Evolutionary conservation across 2,113 vertebrate species (phyloP), one percentile per base, ranked within the genome.

Genomic region (Tachysurus fulvidraco): DNA sequence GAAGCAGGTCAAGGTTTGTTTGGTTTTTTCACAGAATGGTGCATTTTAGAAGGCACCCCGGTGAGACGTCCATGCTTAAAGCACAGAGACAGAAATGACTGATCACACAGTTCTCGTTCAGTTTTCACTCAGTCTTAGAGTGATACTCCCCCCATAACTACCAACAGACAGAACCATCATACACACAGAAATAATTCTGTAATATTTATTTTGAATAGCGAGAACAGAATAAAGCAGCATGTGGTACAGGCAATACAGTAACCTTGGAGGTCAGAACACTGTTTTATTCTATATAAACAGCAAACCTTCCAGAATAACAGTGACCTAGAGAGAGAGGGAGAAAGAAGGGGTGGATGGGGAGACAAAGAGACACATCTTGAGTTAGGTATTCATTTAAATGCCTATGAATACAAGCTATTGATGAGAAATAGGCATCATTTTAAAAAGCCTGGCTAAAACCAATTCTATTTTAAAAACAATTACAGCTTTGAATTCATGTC

Each of bases 281-380:
- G 79, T n/a, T 76, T 81, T 89, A 84, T 80, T 89, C 86, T 86
- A 88, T 79, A 83, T 81, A 88, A 71, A 86, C 84, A 84, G 86
- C 86, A 89, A 87, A 88, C 74, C 86, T 81, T 52, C 17, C 84
- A 54, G 55, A 81, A 81, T 3, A 11, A 23, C 57, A 44, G 78
- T 81, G 78, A 60, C 73, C 67, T 74, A 86, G 86, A 86, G 92
- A 91, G 88, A 90, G 90, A 87, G 71, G 91, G 86, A 91, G 87
- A 89, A 91, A 90, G 89, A 89, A 83, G 79, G 89, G 84, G 91
- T 91, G 90, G 92, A 89, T 50, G 91, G 90, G 90, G 89, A 88
- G 91, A 79, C 78, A 28, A 88, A 86, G 89, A 91, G 84, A 79
- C 92, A 89, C 92, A 64, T 87, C 81, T 87, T 65, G 67, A 86